Base-by-base conservation (phyloP, 2,113 vertebrate genomes). In the Campylomormyrus numenius region DNA sequence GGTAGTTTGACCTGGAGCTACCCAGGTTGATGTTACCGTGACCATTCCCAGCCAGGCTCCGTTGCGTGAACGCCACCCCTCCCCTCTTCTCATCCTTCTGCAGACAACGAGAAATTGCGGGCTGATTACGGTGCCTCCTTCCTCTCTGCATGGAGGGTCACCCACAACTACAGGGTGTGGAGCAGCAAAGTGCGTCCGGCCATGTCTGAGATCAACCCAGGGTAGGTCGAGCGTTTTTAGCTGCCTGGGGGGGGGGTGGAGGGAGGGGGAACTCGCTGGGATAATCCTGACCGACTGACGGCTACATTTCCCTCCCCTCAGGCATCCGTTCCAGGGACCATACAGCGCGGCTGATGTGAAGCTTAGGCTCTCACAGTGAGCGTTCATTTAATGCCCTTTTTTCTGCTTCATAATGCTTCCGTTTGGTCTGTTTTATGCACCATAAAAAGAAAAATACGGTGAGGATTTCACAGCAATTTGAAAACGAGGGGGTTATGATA, bases 311-410 rank as follows among this genome's bases (percentile, higher is more conserved):
- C 87, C 24, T 92, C 24, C 0, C 92, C 93, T 10, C 87, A 99
- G 98, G 87, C 98, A 99, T 90, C 98, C 98, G 2, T 99, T 99
- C 94, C 98, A 99, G 92, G 98, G 98, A 39, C 97, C 99, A 91
- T 99, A 99, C 94, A 98, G 97, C 0, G 98, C 99, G 6, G 95
- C 97, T 0, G 98, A 99, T 56, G 96, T 99, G 88, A 99, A 98
- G 91, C 94, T 99, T 88, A 96, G 98, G 90, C 96, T 99, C 90
- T 98, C 98, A 58, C 98, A 99, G 98, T 99, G 95, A 99, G 98
- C 98, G 92, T 89, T 49, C 2, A 0, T 85, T 21, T 42, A 24
- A 39, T 21, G 3, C 77, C 35, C 6, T 42, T 17, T 45, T 83
- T 45, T 19, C 19, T 39, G 77, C 31, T 42, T 24, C 77, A 9